Percentiles rank a stretch among this genome's conserved stretches.
Evolutionary conservation across 2,113 vertebrate genomes (phyloP).

Genomic region (Promerops cafer): DNA sequence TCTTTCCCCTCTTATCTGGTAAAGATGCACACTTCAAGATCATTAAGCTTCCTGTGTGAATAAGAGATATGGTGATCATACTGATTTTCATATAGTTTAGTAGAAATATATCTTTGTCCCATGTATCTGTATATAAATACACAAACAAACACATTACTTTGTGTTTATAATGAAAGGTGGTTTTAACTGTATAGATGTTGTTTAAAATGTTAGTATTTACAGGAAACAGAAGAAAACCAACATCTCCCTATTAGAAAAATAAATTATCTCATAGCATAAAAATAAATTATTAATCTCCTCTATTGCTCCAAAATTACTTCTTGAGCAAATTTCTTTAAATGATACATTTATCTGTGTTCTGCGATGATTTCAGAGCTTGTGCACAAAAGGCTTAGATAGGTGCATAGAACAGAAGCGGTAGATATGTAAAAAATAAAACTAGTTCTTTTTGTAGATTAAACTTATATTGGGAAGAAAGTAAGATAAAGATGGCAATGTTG

Average conservation of each 20-base stretch:
- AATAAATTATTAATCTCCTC: background rate
- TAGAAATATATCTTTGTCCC: background rate
- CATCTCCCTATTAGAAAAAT: background rate
- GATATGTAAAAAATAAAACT: background rate
- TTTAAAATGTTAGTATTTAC: background rate
- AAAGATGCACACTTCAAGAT: background rate
- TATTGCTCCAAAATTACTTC: background rate
- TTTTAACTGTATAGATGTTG: background rate
- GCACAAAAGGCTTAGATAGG: background rate
- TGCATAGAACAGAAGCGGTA: background rate
- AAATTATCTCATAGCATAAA: background rate
- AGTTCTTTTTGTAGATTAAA: background rate
- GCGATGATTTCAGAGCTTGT: background rate
- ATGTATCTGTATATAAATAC: background rate
- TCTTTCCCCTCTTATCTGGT: background rate
- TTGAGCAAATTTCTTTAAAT: background rate
- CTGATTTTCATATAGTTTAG: background rate
- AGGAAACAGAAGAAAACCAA: background rate
- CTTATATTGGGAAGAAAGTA: background rate
- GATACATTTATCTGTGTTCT: background rate
- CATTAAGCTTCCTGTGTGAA: background rate
- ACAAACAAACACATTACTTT: background rate
- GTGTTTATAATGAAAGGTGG: background rate
- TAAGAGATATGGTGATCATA: background rate
- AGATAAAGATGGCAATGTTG: background rate